These are phyloP conservation scores for Antechinus flavipes DNA, from an alignment of 2,113 vertebrate species.

Conservation along the genomic window DNA sequence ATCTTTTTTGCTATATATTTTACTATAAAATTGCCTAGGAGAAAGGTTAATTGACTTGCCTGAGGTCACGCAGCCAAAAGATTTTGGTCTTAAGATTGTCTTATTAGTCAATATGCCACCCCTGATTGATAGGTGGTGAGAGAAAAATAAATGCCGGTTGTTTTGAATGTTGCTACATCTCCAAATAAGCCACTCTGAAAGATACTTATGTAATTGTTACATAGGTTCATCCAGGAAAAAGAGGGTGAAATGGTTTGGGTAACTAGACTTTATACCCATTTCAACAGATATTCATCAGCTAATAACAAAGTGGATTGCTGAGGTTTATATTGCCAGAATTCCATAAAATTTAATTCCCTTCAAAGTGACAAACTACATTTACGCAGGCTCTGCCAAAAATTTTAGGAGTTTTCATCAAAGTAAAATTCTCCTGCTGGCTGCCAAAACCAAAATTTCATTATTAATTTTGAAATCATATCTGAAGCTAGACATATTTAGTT, in stretches of 20 bases:
- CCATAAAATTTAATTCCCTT: conserved; percentile 41
- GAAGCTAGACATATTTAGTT: conserved; percentile 55
- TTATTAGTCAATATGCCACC: not conserved
- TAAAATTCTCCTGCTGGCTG: conserved; percentile 66
- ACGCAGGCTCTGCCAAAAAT: conserved; percentile 65
- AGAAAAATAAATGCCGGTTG: not conserved
- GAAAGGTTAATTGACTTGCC: not conserved
- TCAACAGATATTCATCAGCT: not conserved
- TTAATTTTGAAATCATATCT: conserved; percentile 73
- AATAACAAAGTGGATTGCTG: not conserved
- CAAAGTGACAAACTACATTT: conserved; percentile 56
- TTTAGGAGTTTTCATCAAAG: conserved; percentile 61
- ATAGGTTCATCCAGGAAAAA: not conserved
- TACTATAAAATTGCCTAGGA: not conserved
- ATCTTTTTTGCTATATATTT: not conserved
- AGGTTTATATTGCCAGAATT: conserved; percentile 20
- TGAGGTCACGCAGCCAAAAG: not conserved
- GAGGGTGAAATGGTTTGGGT: not conserved
- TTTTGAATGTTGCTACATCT: not conserved
- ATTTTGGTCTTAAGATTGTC: not conserved
- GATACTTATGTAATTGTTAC: not conserved
- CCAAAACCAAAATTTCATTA: conserved; percentile 75
- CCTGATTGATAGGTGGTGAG: not conserved
- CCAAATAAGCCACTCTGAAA: not conserved
- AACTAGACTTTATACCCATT: not conserved